phyloP scores from a whole-genome alignment of 2,113 vertebrate species.

The Sprattus sprattus region DNA sequence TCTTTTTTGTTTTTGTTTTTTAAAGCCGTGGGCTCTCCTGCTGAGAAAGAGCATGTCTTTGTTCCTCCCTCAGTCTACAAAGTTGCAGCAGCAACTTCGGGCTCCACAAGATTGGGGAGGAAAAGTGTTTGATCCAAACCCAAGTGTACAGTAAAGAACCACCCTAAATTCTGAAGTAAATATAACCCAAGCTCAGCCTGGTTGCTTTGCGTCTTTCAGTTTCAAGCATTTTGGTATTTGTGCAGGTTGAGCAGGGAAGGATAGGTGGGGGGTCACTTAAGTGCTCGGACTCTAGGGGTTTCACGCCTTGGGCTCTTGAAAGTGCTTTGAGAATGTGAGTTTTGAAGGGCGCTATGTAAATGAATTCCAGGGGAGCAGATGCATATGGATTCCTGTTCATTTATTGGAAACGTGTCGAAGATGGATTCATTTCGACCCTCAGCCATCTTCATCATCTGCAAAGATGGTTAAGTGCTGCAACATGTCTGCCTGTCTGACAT shows the following conservation, averaged over 20 bases:
- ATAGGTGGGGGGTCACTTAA: too few relatives aligned
- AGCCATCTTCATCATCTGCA: too few relatives aligned
- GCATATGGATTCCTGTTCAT: too few relatives aligned
- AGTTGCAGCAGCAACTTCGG: background rate
- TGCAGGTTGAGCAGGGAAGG: background rate
- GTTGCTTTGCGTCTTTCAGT: background rate
- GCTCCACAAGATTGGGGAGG: background rate
- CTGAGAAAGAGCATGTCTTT: background rate
- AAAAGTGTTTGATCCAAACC: background rate
- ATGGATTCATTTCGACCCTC: too few relatives aligned
- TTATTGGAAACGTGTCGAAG: too few relatives aligned
- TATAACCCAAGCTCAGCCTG: background rate
- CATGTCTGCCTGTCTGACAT: too few relatives aligned
- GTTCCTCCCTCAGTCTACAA: background rate
- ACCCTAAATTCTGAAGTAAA: background rate
- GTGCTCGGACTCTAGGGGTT: too few relatives aligned
- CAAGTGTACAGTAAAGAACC: background rate
- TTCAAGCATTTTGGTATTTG: background rate
- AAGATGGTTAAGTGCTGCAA: too few relatives aligned
- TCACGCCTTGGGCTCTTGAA: background rate
- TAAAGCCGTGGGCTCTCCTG: background rate
- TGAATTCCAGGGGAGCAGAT: too few relatives aligned
- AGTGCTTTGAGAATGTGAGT: background rate
- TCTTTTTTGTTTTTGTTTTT: background rate
- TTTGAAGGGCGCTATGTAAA: too few relatives aligned